phyloP scores from a whole-genome alignment of 2,113 vertebrate genomes.

The Eidolon helvum region DNA sequence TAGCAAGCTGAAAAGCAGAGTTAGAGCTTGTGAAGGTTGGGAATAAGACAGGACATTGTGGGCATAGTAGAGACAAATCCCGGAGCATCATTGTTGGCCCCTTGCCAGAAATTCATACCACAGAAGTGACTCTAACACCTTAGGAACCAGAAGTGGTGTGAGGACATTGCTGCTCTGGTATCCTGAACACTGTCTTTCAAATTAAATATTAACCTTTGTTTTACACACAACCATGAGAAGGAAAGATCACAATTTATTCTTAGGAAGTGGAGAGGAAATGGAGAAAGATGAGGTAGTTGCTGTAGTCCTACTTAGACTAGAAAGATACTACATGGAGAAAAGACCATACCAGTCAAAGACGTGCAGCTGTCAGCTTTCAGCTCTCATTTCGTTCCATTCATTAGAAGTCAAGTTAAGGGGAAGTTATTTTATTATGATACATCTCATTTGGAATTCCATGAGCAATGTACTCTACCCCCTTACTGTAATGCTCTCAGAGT shows the following conservation, averaged over 20 bases:
- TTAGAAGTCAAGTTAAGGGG: background rate
- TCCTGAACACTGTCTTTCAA: background rate
- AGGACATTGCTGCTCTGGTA: background rate
- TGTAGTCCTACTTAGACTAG: background rate
- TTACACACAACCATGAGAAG: background rate
- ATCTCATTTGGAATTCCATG: background rate
- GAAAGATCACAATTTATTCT: background rate
- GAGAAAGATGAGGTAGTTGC: background rate
- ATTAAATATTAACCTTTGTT: background rate
- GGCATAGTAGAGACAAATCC: background rate
- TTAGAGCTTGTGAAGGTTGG: background rate
- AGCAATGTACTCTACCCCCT: background rate
- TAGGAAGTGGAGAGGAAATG: too few relatives aligned
- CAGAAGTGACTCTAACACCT: background rate
- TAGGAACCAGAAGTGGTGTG: background rate
- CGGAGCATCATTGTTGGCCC: background rate
- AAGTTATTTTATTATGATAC: background rate
- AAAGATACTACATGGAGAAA: background rate
- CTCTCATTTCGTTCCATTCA: background rate
- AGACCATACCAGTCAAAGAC: background rate
- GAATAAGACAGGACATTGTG: background rate
- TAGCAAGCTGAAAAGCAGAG: background rate
- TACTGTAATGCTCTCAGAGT: background rate
- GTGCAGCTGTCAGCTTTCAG: background rate
- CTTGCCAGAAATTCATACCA: background rate